Evolutionary conservation across 2,888 invertebrate species (phyloP).

Genomic region (Drosophila subsilvestris): DNA sequence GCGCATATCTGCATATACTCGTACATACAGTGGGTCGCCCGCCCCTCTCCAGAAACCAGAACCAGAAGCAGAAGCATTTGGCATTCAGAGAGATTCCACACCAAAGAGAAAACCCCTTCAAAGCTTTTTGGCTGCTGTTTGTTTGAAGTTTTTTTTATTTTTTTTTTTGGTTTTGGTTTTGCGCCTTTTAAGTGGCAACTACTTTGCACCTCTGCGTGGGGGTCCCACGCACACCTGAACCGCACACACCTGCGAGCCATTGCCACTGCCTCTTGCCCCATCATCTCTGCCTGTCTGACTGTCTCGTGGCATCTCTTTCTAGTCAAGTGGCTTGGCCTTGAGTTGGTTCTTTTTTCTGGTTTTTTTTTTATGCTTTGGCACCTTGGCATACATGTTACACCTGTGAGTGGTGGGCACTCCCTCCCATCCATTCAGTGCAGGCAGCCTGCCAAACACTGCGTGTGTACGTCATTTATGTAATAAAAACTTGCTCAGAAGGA

Average conservation of each 20-base stretch:
- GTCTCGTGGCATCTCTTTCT: slow-evolving; percentile 40
- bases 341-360: slow-evolving; percentile 45
- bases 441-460: slow-evolving; percentile 24
- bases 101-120: slow-evolving; percentile 49
- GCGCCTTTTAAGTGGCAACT: slow-evolving; percentile 72
- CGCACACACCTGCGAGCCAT: background rate
- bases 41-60: background rate
- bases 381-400: slow-evolving; percentile 67
- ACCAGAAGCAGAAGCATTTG: background rate
- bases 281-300: slow-evolving; percentile 21
- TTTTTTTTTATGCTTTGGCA: slow-evolving; percentile 51
- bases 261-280: background rate
- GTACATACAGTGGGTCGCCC: no score
- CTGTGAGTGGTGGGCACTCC: slow-evolving; percentile 7
- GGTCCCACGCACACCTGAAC: slow-evolving; percentile 50
- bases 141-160: slow-evolving; percentile 56
- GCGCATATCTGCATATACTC: slow-evolving; percentile 14
- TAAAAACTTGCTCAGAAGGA: slow-evolving; percentile 7
- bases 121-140: slow-evolving; percentile 60
- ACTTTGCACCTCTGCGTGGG: slow-evolving; percentile 69
- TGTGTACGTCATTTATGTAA: slow-evolving; percentile 37
- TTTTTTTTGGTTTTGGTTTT: slow-evolving; percentile 11
- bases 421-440: background rate
- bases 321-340: slow-evolving; percentile 64
- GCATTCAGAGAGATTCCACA: slow-evolving; percentile 6